Base-by-base conservation (phyloP, 1,140 invertebrate genomes). In the Ceratina japonica region DNA sequence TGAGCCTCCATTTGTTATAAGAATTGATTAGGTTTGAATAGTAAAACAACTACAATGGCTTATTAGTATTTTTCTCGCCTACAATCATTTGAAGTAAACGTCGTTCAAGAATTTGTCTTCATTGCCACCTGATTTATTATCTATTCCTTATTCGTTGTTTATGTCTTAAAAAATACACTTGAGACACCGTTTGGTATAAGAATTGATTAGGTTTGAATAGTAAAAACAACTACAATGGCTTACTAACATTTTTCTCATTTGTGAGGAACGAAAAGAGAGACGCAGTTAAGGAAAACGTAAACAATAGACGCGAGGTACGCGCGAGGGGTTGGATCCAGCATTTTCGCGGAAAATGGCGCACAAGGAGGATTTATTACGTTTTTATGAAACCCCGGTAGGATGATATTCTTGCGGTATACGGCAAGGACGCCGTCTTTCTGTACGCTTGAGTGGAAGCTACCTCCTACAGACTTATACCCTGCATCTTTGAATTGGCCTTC, bases 361-460 rank as follows among this genome's bases (percentile, higher is more conserved):
- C 44, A 20, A 64, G 37, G 20, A 75, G 58, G 44, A 79, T 84
- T 83, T 85, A 85, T 80, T 73, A 72, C 27, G 56, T 82, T 84
- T 84, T 84, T 84, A 82, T 79, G 62, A 81, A 79, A 37, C 22
- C 59, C 51, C 58, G 31, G 66, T 63, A 66, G 71, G 68, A 79
- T 74, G 74, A 37, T 81, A 81, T 81, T 77, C 68, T 81, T 64
- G 52, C 58, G 59, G 37, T 74, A 77, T 61, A 83, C 44, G 24
- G 59, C 54, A n/a, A 61, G 52, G 71, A 44, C 61, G 27, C 73
- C 75, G 68, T 20, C 54, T 51, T 80, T 82, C 56, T 77, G 24
- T 56, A 74, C 69, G 65, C 79, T 83, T 31, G 51, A 74, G 27
- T 80, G 69, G 54, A 77, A 70, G 70, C 81, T 78, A 70, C 24